Evolutionary conservation across 53 echinoderm and acorn worm genomes (phyloP).

Genomic region (Crossaster papposus): DNA sequence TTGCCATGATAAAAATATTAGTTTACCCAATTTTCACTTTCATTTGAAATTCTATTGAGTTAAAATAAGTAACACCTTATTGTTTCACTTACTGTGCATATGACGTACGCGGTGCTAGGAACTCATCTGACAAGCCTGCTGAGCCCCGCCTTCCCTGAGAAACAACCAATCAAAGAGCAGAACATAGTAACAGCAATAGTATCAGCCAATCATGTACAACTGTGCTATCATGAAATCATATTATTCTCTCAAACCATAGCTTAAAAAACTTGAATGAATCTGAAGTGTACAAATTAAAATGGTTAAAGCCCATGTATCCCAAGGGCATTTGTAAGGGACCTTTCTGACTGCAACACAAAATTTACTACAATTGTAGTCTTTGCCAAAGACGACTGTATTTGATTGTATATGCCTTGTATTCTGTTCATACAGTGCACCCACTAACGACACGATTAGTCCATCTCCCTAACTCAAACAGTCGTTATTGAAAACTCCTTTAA

Average conservation of each 20-base stretch:
- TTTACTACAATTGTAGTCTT: too few relatives aligned
- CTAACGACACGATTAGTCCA: too few relatives aligned
- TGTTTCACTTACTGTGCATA: slow-evolving; percentile 78
- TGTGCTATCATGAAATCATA: not conserved
- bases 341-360: too few relatives aligned
- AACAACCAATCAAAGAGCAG: not conserved
- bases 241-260: not conserved
- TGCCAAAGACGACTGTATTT: too few relatives aligned
- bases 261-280: not conserved
- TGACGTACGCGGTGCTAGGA: slow-evolving; percentile 75
- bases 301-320: too few relatives aligned
- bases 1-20: too few relatives aligned
- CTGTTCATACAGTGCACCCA: too few relatives aligned
- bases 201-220: slow-evolving; percentile 13
- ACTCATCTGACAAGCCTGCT: slow-evolving; percentile 87
- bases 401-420: too few relatives aligned
- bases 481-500: too few relatives aligned
- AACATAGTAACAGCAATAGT: not conserved
- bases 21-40: not conserved
- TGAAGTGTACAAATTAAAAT: not conserved
- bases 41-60: too few relatives aligned
- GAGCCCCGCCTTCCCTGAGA: slow-evolving; percentile 84
- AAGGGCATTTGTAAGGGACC: too few relatives aligned
- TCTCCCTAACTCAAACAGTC: too few relatives aligned
- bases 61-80: not conserved